Evolutionary conservation across 2,113 vertebrate species (phyloP), one percentile per base, ranked within the genome.

Genomic region (Glareola pratincola): DNA sequence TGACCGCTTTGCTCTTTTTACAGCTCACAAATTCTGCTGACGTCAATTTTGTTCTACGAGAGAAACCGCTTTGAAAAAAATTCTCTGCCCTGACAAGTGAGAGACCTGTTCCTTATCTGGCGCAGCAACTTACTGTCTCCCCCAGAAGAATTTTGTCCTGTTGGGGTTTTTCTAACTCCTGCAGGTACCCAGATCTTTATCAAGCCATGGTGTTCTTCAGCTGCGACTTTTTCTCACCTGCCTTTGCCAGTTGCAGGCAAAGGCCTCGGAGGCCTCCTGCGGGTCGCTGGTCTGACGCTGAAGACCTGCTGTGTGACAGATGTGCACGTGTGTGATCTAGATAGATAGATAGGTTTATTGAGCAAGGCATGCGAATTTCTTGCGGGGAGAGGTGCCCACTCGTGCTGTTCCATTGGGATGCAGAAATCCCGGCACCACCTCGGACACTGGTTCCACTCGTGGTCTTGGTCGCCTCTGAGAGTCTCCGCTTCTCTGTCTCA

Each of bases 321-420:
- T 5, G 13, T 1, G 3, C 12, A 7, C 0, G 0, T 6, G 12
- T 64, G 18, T 85, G 20, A 54, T 27, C 48, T 20, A 2, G 18
- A 4, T 14, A 17, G 19, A 19, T 20, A 2, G 18, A 4, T 14
- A 17, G 19, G 21, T 45, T 21, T 81, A n/a, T 30, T n/a, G 22
- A 32, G 37, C 3, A 1, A 9, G 4, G 8, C 30, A 6, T 57
- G 21, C 43, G n/a, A 34, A 10, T 84, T 67, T 27, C 24, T 39
- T 37, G 14, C 0, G 2, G 75, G 67, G 39, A 24, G 45, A 36
- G 18, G 21, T 76, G 4, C 10, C 47, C 12, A 7, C 48, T 10
- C 1, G 1, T 8, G 43, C 72, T 80, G 59, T 69, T 34, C 36
- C 21, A 0, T 19, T 51, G 26, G n/a, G 53, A 29, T 29, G 73